These are phyloP conservation scores for Sesia apiformis DNA, from an alignment of 2,888 invertebrate genomes.

Conservation along the genomic window DNA sequence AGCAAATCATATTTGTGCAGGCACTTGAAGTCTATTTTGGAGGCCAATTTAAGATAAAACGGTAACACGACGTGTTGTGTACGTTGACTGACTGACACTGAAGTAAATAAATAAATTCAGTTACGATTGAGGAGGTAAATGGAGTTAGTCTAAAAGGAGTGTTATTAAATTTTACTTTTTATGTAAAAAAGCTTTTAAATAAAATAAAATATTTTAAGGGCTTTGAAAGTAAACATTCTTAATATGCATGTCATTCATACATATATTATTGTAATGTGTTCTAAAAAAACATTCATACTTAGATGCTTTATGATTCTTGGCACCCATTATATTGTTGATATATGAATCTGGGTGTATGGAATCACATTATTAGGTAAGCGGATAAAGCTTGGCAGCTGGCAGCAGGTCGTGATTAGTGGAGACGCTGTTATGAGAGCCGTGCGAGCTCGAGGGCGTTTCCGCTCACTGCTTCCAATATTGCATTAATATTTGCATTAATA, in stretches of 20 bases:
- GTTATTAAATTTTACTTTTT: too few species aligned
- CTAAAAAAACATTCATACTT: too few species aligned
- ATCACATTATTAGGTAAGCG: constrained; percentile 48
- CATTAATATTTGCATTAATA: constrained; percentile 27
- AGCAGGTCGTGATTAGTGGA: constrained; percentile 28
- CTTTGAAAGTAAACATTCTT: too few species aligned
- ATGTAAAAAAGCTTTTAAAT: too few species aligned
- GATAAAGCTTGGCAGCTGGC: constrained; percentile 24
- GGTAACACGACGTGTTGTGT: constrained; percentile 23
- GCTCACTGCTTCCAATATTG: constrained; percentile 23
- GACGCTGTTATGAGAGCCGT: constrained; percentile 27
- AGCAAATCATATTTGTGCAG: constrained; percentile 40
- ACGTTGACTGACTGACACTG: constrained; percentile 1
- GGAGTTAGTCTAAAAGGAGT: too few species aligned
- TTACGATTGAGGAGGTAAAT: constrained; percentile 12
- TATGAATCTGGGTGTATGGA: constrained; percentile 16
- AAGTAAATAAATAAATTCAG: constrained; percentile 14
- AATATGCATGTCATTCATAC: too few species aligned
- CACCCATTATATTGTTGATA: constrained; percentile 22
- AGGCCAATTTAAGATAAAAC: constrained; percentile 37
- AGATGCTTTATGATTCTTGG: constrained; percentile 4
- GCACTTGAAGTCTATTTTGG: constrained; percentile 33
- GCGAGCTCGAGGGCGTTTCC: constrained; percentile 21
- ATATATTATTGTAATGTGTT: too few species aligned
- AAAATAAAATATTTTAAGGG: too few species aligned